These are phyloP conservation scores for Gavia stellata DNA, from an alignment of 2,113 vertebrate species.

Conservation along the genomic window DNA sequence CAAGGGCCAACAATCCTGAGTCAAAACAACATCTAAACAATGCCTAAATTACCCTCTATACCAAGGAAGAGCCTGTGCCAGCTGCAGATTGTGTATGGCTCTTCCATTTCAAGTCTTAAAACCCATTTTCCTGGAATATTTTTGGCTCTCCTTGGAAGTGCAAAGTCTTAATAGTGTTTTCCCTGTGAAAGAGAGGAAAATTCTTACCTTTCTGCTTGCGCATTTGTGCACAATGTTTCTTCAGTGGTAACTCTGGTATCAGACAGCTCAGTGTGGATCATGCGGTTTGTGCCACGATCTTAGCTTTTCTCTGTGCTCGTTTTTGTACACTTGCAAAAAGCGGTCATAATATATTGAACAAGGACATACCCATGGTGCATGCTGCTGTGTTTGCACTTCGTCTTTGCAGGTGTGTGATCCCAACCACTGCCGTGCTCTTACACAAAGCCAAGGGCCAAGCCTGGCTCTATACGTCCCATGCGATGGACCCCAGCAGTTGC, in stretches of 20 bases:
- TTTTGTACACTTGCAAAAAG: not conserved
- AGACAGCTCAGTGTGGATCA: not conserved
- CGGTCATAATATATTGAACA: accelerated
- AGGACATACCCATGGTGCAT: accelerated
- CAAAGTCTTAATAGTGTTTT: not conserved
- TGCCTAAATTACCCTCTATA: not conserved
- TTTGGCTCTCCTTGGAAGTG: not conserved
- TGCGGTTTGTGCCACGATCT: not conserved
- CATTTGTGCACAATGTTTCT: not conserved
- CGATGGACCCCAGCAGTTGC: accelerated
- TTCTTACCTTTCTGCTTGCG: not conserved
- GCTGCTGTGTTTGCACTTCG: not conserved
- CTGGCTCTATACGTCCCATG: not conserved
- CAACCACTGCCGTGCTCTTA: accelerated
- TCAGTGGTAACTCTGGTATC: not conserved
- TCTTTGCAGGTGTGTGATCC: not conserved
- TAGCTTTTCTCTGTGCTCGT: accelerated
- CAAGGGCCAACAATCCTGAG: not conserved
- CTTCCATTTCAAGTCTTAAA: not conserved
- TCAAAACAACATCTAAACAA: not conserved
- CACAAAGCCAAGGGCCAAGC: not conserved
- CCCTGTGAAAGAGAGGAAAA: not conserved
- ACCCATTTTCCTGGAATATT: not conserved
- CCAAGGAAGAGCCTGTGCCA: not conserved
- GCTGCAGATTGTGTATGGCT: not conserved